Conservation (phyloP, 2,888 invertebrate genomes). For the Hirtodrosophila alboralis region DNA sequence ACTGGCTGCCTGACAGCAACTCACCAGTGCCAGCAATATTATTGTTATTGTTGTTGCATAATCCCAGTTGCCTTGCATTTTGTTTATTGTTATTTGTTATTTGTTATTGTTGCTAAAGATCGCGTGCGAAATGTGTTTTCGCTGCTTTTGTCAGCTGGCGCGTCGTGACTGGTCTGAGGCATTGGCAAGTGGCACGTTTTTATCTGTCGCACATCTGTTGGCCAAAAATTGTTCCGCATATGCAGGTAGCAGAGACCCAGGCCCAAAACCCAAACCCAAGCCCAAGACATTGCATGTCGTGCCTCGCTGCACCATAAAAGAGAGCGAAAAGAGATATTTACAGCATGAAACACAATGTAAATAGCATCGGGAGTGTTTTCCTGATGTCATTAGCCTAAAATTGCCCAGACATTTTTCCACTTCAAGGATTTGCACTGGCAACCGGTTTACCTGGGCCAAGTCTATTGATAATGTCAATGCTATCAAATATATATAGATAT, state of each 20-base stretch:
- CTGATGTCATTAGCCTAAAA: conserved; percentile 77
- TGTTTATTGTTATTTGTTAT: conserved; percentile 3
- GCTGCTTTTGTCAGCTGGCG: conserved; percentile 28
- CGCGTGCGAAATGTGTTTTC: conserved; percentile 52
- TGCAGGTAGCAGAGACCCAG: conserved; percentile 40
- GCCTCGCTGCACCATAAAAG: conserved; percentile 71
- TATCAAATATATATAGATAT: conserved; percentile 49
- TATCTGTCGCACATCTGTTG: conserved; percentile 63
- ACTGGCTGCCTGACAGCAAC: conserved; percentile 43
- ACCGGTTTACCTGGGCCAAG: conserved; percentile 17
- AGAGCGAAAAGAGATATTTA: conserved; percentile 29
- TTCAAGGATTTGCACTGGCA: conserved; percentile 38
- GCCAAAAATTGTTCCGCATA: conserved; percentile 56
- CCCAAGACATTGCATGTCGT: conserved; percentile 29
- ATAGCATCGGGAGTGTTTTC: conserved; percentile 61
- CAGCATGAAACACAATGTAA: conserved; percentile 13
- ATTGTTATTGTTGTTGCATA: conserved; percentile 34
- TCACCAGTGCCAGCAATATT: conserved; percentile 11
- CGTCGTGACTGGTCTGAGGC: conserved; percentile 67
- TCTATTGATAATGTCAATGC: conserved; percentile 47
- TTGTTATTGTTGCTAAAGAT: conserved; percentile 32
- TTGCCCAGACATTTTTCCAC: conserved; percentile 66
- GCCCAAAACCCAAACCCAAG: conserved; percentile 9
- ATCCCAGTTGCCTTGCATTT: conserved; percentile 49
- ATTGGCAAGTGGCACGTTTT: conserved; percentile 53